Evolutionary conservation across 1,140 invertebrate species (phyloP), one percentile per base, ranked within the genome.

Genomic region (Cotesia typhae): DNA sequence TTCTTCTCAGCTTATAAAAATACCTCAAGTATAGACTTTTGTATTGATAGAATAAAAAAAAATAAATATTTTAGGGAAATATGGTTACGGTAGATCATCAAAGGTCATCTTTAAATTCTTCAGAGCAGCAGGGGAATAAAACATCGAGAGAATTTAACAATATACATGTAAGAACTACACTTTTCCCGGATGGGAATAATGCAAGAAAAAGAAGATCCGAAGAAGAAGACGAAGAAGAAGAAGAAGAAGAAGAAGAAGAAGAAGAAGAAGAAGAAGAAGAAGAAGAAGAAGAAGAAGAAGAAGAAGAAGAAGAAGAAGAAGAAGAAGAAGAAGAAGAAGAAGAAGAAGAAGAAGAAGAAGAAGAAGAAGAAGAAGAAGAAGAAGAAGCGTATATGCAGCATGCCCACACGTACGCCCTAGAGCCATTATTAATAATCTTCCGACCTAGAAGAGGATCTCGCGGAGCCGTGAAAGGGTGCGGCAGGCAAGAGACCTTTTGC

Each of bases 351-450:
- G 60, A 35, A 63, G 5, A 64, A 14, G 60, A 28, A 28, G 28
- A 2, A 63, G n/a, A 63, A 63, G 60, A 35, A 63, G 5, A 64
- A 14, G 60, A 28, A 28, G 60, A 28, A 35, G 59, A 37, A 41
- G 41, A 47, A 47, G 41, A 47, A 41, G 28, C n/a, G 47, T 38
- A 70, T 70, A 20, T 17, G n/a, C 60, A 71, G 28, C 55, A 55
- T 67, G 71, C 71, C 71, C 71, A 72, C 71, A 72, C 71, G 65
- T 72, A 72, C 71, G 71, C 71, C 71, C 71, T 72, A 72, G 65
- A 72, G 71, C 71, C 66, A 72, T 72, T 72, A 72, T 72, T 72
- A 72, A 72, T 72, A 72, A 72, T 72, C 65, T 72, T 55, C 55
- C 71, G 71, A 72, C 71, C 71, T 72, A 72, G 71, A 72, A 67